A percentile compares a stretch with the other conserved stretches of the same genome.
Conservation (phyloP, 2,113 vertebrate genomes). For the Dipodomys stephensi region DNA sequence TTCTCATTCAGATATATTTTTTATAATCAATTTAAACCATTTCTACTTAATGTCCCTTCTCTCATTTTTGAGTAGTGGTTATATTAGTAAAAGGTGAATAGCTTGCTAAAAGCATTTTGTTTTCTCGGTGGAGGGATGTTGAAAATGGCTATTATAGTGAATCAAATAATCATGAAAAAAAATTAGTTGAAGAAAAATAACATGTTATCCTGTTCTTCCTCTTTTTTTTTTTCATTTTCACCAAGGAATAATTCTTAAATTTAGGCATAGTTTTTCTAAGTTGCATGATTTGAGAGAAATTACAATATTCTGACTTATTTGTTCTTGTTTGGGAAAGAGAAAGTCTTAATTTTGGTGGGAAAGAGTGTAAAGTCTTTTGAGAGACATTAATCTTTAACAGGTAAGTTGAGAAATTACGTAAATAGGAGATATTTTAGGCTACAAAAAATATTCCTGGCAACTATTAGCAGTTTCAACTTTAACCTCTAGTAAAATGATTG, state of each 20-base stretch:
- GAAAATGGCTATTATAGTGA: conserved; percentile 26
- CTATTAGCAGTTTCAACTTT: conserved; percentile 54
- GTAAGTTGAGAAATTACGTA: conserved; percentile 66
- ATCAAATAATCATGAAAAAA: not conserved
- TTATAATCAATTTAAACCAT: conserved; percentile 58
- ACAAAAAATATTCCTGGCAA: conserved; percentile 50
- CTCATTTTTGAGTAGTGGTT: conserved; percentile 1
- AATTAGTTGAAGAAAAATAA: conserved; percentile 8
- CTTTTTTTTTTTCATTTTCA: not conserved
- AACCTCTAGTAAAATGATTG: conserved; percentile 65
- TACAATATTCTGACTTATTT: conserved; percentile 36
- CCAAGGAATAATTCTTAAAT: conserved; percentile 1
- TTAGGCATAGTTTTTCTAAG: conserved; percentile 46
- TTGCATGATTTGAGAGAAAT: conserved; percentile 36
- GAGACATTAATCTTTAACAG: conserved; percentile 3
- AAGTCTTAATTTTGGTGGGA: not conserved
- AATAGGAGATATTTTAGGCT: conserved; percentile 52
- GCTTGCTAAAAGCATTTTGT: conserved; percentile 50
- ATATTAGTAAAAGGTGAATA: conserved; percentile 35
- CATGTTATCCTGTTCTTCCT: not conserved
- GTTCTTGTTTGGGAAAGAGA: conserved; percentile 39
- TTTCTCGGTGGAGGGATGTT: not conserved
- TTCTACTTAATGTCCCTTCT: conserved; percentile 9
- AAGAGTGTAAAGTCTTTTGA: conserved; percentile 55
- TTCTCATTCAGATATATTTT: not conserved